These are phyloP conservation scores for Azemiops feae DNA, from an alignment of 2,113 vertebrate species.

Conservation along the genomic window DNA sequence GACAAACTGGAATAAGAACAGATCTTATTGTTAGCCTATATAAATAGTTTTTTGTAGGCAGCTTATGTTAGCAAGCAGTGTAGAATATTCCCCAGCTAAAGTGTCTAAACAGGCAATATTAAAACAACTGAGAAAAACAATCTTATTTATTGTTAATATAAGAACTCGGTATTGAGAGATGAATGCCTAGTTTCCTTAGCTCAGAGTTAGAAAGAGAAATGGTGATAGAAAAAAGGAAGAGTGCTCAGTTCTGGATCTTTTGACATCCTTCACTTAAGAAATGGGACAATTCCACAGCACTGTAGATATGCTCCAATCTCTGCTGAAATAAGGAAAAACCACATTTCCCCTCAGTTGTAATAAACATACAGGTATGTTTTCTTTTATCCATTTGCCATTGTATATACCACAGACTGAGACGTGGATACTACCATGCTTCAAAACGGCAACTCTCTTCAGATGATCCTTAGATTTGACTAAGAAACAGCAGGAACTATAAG, in stretches of 20 bases:
- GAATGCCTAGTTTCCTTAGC: neutral
- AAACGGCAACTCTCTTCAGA: neutral
- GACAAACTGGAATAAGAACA: conserved; percentile 77
- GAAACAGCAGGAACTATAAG: neutral
- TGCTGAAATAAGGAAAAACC: neutral
- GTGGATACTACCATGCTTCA: neutral
- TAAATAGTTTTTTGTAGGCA: neutral
- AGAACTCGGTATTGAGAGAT: neutral
- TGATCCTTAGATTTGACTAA: neutral
- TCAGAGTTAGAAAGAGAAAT: neutral
- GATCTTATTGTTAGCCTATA: neutral
- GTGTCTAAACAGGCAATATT: neutral
- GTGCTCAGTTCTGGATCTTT: neutral
- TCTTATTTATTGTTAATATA: conserved; percentile 2
- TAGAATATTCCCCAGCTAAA: neutral
- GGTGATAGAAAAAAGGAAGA: neutral
- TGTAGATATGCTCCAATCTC: neutral
- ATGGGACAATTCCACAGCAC: neutral
- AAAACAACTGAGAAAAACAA: neutral
- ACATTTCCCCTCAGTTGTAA: neutral
- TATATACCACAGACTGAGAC: neutral
- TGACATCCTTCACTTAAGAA: neutral
- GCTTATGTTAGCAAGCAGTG: neutral
- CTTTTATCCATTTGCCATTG: neutral
- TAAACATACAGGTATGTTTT: neutral